phyloP scores from a whole-genome alignment of 2,113 vertebrate genomes.

The Platysteira castanea region DNA sequence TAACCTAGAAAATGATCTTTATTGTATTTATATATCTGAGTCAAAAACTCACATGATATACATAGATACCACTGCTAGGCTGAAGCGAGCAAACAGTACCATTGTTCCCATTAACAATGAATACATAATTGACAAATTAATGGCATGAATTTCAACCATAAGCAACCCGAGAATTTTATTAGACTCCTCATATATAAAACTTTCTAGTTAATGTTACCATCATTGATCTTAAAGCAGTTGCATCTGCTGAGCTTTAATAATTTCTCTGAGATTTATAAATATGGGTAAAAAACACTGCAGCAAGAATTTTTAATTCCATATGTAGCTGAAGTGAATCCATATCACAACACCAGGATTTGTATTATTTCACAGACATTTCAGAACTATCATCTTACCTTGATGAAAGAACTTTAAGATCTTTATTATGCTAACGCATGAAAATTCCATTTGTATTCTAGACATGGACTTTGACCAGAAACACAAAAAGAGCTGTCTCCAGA shows the following conservation, averaged over 20 bases:
- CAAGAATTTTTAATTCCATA: not conserved
- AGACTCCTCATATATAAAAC: not conserved
- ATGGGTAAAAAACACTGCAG: not conserved
- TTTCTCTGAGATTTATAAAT: not conserved
- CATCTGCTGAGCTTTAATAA: not conserved
- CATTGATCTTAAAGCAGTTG: not conserved
- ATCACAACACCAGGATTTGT: not conserved
- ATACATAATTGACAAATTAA: not conserved
- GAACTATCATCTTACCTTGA: not conserved
- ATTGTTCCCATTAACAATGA: not conserved
- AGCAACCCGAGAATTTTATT: not conserved
- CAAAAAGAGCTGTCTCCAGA: not conserved
- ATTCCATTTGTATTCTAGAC: constrained; percentile 1
- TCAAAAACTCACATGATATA: not conserved
- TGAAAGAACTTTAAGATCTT: not conserved
- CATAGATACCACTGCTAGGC: not conserved
- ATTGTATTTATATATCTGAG: not conserved
- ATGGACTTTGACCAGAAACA: not conserved
- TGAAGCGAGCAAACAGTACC: not conserved
- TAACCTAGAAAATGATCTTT: not conserved
- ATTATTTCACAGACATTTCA: not conserved
- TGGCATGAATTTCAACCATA: not conserved
- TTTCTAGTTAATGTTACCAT: not conserved
- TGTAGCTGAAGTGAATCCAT: not conserved
- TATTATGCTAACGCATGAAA: not conserved